Evolutionary conservation across 2,888 invertebrate genomes (phyloP).

Genomic region (Auanema freiburgensis): DNA sequence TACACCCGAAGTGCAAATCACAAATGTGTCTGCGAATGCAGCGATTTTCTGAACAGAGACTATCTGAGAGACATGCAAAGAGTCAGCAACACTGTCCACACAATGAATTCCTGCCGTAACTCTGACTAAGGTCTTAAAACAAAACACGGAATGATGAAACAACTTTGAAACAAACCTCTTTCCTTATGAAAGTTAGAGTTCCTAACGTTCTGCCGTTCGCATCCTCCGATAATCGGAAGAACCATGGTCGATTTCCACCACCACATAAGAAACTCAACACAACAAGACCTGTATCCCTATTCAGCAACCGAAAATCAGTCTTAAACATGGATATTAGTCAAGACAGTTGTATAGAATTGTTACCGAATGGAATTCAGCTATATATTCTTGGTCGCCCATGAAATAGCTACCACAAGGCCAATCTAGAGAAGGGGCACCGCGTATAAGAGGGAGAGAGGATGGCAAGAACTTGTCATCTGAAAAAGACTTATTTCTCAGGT

Average conservation of each 20-base stretch:
- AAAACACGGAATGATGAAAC: too few species aligned
- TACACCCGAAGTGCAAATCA: too few species aligned
- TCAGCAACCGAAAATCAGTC: slow-evolving; percentile 16
- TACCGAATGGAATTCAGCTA: slow-evolving; percentile 21
- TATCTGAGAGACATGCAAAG: too few species aligned
- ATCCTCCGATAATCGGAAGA: neutral
- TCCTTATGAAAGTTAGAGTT: slow-evolving; percentile 8
- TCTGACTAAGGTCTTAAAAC: too few species aligned
- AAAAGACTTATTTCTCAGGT: too few species aligned
- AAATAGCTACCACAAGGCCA: slow-evolving; percentile 4
- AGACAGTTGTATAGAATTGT: neutral
- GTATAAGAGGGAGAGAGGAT: neutral
- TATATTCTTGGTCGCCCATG: neutral
- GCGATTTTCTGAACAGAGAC: too few species aligned
- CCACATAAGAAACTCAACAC: slow-evolving; percentile 15
- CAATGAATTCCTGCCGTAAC: too few species aligned
- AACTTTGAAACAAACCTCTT: slow-evolving; percentile 6
- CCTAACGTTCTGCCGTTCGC: neutral
- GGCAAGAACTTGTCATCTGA: too few species aligned
- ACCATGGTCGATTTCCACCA: slow-evolving; percentile 18
- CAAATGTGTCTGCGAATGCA: too few species aligned
- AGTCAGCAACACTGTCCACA: too few species aligned
- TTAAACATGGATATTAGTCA: neutral
- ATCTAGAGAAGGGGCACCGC: slow-evolving; percentile 4
- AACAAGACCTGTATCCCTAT: slow-evolving; percentile 5